Evolutionary conservation across 2,113 vertebrate genomes (phyloP).

Genomic region (Zapus hudsonius): DNA sequence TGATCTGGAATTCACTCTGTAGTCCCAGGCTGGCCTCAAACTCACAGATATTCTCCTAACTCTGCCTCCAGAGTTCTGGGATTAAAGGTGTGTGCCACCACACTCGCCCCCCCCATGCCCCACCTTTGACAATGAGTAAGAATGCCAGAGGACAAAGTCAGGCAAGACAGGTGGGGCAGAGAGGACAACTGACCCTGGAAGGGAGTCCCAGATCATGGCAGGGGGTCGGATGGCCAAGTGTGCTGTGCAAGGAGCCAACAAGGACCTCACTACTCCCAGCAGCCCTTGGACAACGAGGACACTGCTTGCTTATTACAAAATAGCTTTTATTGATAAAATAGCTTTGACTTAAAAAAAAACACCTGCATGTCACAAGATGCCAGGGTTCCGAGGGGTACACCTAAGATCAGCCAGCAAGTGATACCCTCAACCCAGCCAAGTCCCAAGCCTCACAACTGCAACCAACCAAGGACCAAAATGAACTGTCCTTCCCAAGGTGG

Average conservation of each 20-base stretch:
- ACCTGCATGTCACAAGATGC: slow-evolving; percentile 25
- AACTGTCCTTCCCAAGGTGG: neutral
- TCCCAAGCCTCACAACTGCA: neutral
- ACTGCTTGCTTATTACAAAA: slow-evolving; percentile 77
- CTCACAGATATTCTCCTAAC: too few species aligned
- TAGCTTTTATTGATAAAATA: slow-evolving; percentile 82
- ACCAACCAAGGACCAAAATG: neutral
- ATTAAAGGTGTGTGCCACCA: too few species aligned
- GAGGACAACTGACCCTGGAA: neutral
- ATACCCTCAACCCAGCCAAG: neutral
- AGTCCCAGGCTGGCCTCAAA: too few species aligned
- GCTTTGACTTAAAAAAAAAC: slow-evolving; percentile 56
- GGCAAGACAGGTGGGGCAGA: neutral
- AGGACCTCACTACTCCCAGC: neutral
- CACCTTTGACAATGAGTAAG: neutral
- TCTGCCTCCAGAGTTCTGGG: too few species aligned
- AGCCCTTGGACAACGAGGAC: neutral
- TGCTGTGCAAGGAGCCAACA: neutral
- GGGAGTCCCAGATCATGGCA: neutral
- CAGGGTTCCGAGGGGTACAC: neutral
- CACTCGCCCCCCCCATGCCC: too few species aligned
- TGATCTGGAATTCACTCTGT: too few species aligned
- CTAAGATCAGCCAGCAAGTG: neutral
- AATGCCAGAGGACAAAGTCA: neutral
- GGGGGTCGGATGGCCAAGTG: neutral